Base-by-base conservation (phyloP, 2,113 vertebrate species). In the Onychostruthus taczanowskii region DNA sequence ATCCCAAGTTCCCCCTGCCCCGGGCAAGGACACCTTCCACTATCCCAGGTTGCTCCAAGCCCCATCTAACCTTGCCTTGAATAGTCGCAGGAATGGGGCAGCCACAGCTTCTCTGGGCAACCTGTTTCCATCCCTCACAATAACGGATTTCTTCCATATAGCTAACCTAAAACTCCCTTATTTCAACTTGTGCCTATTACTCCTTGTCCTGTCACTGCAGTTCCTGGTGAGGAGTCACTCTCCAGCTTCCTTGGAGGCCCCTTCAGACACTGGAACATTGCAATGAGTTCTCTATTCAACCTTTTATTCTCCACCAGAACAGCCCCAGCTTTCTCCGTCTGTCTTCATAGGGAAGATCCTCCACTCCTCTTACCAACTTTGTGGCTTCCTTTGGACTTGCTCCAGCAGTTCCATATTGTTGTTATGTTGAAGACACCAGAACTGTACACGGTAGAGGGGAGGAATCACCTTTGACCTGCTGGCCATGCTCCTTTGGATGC, bases 1-100 rank as follows among this genome's bases (percentile, higher is more conserved):
- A n/a, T 26, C 13, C n/a, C n/a, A 21, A 9, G 6, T 7, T 1
- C 23, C 18, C 23, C 9, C 11, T n/a, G 3, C 6, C 19, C 9
- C 0, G 2, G 37, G 4, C 28, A 46, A 8, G 19, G 23, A 9
- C 47, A 16, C 39, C 13, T 47, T 30, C 56, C 24, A 7, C 55
- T 8, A 6, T 9, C 6, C 31, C 35, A 7, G 43, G 14, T 8
- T 64, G 35, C 31, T 43, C 6, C 31, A 37, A 73, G 17, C 14
- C 11, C 14, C 4, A 1, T 56, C 59, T 11, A 33, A 0, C 31
- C 58, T 16, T 7, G 27, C 31, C 31, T 58, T 44, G 52, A 22
- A 33, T 27, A 28, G 35, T 81, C 22, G 37, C 37, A 59, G 27
- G 10, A 27, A 33, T 44, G 12, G 22, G 8, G 6, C 6, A 66